These are phyloP conservation scores for Thunnus thynnus DNA, from an alignment of 2,113 vertebrate species.

Conservation along the genomic window DNA sequence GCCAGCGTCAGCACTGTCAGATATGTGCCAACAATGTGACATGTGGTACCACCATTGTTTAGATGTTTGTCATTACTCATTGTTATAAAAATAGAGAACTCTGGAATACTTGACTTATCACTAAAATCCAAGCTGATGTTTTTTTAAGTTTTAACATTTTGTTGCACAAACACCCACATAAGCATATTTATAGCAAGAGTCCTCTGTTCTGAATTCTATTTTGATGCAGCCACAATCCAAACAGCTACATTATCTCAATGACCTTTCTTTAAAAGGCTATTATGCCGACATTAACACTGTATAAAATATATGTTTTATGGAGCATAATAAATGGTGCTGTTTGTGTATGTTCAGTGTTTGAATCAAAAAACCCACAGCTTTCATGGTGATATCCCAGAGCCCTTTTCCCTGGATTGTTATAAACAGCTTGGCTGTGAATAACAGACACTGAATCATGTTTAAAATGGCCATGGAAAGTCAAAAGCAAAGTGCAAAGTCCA, in stretches of 20 bases:
- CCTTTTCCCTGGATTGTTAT: slow-evolving; percentile 35
- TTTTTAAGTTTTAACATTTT: slow-evolving; percentile 44
- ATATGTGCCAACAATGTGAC: slow-evolving; percentile 26
- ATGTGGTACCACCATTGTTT: slow-evolving; percentile 29
- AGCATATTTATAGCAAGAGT: slow-evolving; percentile 25
- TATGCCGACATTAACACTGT: slow-evolving; percentile 46
- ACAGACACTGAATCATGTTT: slow-evolving; percentile 44
- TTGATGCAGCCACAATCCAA: slow-evolving; percentile 55
- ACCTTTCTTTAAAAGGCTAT: slow-evolving; percentile 59
- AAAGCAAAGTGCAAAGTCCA: not conserved
- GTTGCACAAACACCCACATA: slow-evolving; percentile 53
- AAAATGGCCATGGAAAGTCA: slow-evolving; percentile 42
- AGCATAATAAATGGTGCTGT: slow-evolving; percentile 49
- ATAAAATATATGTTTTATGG: slow-evolving; percentile 42
- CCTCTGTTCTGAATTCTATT: slow-evolving; percentile 45
- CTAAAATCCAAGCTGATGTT: slow-evolving; percentile 41
- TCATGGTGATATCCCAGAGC: slow-evolving; percentile 38
- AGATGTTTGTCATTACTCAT: slow-evolving; percentile 36
- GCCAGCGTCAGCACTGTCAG: not conserved
- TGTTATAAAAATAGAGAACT: slow-evolving; percentile 50
- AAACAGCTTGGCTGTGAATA: slow-evolving; percentile 55
- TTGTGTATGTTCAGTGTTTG: slow-evolving; percentile 50
- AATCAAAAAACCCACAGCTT: slow-evolving; percentile 37
- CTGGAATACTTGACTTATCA: slow-evolving; percentile 44
- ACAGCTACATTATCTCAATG: slow-evolving; percentile 54